These are phyloP conservation scores for Anoplopoma fimbria DNA, from an alignment of 2,113 vertebrate genomes.

Conservation along the genomic window DNA sequence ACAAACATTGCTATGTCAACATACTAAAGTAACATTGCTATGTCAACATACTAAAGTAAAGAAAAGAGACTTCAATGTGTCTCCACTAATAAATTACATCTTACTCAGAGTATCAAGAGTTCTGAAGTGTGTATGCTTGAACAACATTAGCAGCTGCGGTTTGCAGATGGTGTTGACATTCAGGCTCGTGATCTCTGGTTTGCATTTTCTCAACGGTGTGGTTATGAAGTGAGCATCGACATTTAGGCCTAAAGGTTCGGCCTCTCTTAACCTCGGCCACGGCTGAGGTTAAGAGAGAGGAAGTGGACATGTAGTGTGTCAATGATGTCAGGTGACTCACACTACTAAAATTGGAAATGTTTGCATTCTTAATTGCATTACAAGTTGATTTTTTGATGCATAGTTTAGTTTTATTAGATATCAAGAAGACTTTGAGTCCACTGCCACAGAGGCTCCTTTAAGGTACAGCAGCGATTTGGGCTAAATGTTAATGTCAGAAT, in stretches of 20 bases:
- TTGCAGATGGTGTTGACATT: slow-evolving; percentile 34
- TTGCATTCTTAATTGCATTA: background rate
- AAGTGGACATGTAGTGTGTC: background rate
- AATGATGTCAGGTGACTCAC: background rate
- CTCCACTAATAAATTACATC: background rate
- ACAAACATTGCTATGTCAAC: slow-evolving; percentile 20
- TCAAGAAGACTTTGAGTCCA: background rate
- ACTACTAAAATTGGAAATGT: background rate
- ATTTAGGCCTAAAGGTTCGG: background rate
- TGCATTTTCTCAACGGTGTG: background rate
- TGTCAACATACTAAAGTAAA: too few species aligned
- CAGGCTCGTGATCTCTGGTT: slow-evolving; percentile 1
- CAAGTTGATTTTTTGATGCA: background rate
- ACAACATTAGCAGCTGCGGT: slow-evolving; percentile 24
- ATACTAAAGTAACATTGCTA: slow-evolving; percentile 6
- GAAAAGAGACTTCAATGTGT: too few species aligned
- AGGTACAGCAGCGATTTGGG: background rate
- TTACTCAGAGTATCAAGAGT: slow-evolving; percentile 4
- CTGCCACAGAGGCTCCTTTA: background rate
- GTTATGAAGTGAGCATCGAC: background rate
- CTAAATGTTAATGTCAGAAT: background rate
- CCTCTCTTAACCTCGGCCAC: too few species aligned
- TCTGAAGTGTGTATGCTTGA: slow-evolving; percentile 16
- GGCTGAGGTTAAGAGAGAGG: background rate
- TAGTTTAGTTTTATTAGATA: background rate